Base-by-base conservation (phyloP, 2,113 vertebrate species). In the Eubucco bourcierii region DNA sequence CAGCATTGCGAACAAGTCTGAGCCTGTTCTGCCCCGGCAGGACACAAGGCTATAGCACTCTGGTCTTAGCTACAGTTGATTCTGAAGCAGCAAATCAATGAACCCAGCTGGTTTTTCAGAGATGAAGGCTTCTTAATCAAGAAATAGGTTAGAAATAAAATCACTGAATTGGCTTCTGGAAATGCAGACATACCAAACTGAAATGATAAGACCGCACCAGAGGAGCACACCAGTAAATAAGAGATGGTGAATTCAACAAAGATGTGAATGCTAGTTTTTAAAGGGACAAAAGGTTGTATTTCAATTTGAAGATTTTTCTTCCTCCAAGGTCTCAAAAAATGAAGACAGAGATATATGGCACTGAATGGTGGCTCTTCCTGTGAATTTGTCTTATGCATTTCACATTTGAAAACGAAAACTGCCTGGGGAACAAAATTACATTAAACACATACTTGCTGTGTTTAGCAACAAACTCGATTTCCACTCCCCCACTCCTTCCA, bases 401-500 rank as follows among this genome's bases (percentile, higher is more conserved):
- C 9, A 39, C 16, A 85, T 78, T n/a, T 74, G 53, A 58, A 90
- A 93, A 72, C 15, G 31, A 34, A 91, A 74, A 16, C 63, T 78
- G 19, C 2, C 61, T 60, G 37, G 31, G 10, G 50, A 66, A 60
- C 31, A 79, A 78, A 82, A 64, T 50, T 6, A 31, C 24, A 58
- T n/a, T 92, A 78, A 91, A 90, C 78, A 53, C 23, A 77, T 18
- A 58, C 37, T 67, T 83, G 6, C 47, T 90, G 39, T 81, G 50
- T 64, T 84, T 92, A 85, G 52, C 25, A 88, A 37, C 17, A 91
- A 73, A 47, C 10, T 83, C 81, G 14, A 71, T 65, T 85, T 90
- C 80, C n/a, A 44, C 5, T 4, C 5, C 4, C 5, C 5, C 0
- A 3, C 15, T 41, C 2, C 18, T 6, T 18, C 7, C 2, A 1